Base-by-base conservation (phyloP, 1,140 invertebrate genomes). In the Chrysopa pallens region DNA sequence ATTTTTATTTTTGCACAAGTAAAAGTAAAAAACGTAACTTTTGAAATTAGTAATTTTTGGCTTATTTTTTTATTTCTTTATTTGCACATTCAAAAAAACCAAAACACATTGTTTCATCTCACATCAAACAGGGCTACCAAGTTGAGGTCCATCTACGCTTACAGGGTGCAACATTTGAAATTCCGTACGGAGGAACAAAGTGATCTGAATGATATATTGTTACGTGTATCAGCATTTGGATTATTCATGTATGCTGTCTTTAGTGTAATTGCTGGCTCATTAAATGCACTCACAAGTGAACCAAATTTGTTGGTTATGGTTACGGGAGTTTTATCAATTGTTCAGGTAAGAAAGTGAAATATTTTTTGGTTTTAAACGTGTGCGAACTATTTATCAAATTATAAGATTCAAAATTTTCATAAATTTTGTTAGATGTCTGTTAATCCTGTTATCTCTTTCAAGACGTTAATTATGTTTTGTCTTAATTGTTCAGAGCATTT, bases 211-310 rank as follows among this genome's bases (percentile, higher is more conserved):
- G 87, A 93, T 59, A 87, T 92, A 47, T 66, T 94, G 4, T 71
- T 93, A 6, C 78, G 86, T 48, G 83, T 94, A 6, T 91, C 89
- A 11, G 84, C 86, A 6, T 87, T 92, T 55, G 90, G 91, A 38
- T 70, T 93, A 31, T 92, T 93, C 62, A 74, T 85, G 14, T 94
- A 94, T 58, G 84, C 86, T 6, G 80, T 90, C 37, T 93, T 94
- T 65, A 90, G 86, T 55, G 79, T 94, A 36, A 89, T 95, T 50
- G 84, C 90, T 46, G 89, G 88, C 33, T 77, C 83, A 43, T 61
- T 88, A 45, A 80, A 80, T 29, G 78, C 82, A 6, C 80, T 86
- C 50, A 83, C 80, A 29, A 75, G 82, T 50, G 84, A 89, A 58
- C 84, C 86, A 1, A 87, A 88, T 57, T 67, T 92, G 1, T 66